Percentiles rank a stretch among this genome's conserved stretches.
Evolutionary conservation across 2,113 vertebrate genomes (phyloP).

Genomic region (Ailuropoda melanoleuca): DNA sequence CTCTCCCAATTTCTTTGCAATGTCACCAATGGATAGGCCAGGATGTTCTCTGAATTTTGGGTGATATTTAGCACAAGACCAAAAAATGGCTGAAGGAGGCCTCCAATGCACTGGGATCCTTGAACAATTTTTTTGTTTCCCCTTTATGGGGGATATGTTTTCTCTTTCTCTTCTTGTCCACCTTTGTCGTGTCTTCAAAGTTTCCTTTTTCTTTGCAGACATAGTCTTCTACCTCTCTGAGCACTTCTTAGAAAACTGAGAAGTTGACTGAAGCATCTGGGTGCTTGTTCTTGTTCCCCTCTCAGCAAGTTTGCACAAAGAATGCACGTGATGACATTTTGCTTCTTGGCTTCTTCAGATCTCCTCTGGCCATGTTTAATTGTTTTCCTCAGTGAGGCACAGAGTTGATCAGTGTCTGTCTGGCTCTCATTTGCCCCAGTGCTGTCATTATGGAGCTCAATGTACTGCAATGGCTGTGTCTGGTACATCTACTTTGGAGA

Average conservation of each 20-base stretch:
- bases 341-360: neutral
- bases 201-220: neutral
- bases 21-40: neutral
- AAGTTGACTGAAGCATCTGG: neutral
- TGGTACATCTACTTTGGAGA: neutral
- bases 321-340: neutral
- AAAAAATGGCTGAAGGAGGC: neutral
- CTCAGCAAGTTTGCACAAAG: neutral
- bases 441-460: neutral
- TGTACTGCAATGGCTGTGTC: neutral
- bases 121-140: neutral
- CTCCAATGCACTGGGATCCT: neutral
- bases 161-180: neutral
- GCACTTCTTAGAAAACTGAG: neutral
- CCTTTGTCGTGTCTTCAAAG: neutral
- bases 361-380: neutral
- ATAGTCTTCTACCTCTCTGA: neutral
- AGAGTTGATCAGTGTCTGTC: neutral
- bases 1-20: neutral
- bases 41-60: neutral
- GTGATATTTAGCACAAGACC: neutral
- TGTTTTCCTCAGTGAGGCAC: neutral
- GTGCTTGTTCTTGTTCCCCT: neutral
- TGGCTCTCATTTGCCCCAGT: neutral
- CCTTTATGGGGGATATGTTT: neutral